These are phyloP conservation scores for Hapalemur alaotrensis DNA, from an alignment of 2,797 vertebrate species.

Conservation along the genomic window DNA sequence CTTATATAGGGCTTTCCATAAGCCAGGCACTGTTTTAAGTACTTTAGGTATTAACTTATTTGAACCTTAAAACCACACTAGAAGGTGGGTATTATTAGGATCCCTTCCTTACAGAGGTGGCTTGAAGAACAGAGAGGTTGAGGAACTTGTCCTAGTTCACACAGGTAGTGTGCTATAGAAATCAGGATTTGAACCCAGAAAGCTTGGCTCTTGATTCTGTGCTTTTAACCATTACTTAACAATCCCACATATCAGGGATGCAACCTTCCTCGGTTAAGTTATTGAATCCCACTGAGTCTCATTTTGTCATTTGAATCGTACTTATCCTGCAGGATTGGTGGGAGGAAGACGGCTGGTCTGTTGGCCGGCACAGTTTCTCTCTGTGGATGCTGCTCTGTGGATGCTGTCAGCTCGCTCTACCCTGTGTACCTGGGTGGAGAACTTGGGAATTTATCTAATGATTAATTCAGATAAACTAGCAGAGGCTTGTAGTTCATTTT, in stretches of 20 bases:
- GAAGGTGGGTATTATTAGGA: background rate
- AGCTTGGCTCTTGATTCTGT: background rate
- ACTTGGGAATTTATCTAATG: background rate
- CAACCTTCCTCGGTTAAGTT: background rate
- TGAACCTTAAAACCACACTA: background rate
- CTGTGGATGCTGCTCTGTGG: background rate
- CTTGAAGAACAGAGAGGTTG: background rate
- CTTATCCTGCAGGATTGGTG: background rate
- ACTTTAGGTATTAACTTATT: background rate
- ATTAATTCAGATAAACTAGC: background rate
- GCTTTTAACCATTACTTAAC: background rate
- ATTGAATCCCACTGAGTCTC: background rate
- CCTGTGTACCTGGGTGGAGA: background rate
- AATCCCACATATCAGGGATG: background rate
- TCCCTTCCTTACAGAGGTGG: background rate
- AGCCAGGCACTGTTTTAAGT: background rate
- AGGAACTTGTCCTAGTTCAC: background rate
- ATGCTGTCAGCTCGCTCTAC: background rate
- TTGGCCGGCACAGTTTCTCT: background rate
- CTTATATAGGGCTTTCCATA: background rate
- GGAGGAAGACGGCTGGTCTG: background rate
- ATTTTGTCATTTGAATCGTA: background rate
- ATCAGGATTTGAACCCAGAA: background rate
- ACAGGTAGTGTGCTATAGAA: background rate
- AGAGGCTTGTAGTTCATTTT: background rate